These are phyloP conservation scores for Ectemnius lituratus DNA, from an alignment of 2,888 invertebrate species.

Conservation along the genomic window DNA sequence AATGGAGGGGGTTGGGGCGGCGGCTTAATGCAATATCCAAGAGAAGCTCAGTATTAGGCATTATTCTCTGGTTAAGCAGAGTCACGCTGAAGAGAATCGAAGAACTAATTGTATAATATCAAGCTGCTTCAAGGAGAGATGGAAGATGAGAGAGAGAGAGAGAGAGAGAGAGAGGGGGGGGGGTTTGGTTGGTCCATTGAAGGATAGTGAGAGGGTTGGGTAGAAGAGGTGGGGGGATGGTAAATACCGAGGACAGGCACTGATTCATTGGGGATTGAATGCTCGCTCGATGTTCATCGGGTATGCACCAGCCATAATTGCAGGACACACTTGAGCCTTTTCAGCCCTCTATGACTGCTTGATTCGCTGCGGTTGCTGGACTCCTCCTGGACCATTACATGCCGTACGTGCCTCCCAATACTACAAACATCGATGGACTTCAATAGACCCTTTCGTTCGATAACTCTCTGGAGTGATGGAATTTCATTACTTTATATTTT, in stretches of 20 bases:
- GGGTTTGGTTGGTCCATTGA: background rate
- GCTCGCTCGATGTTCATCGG: slow-evolving; percentile 24
- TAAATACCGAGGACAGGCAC: slow-evolving; percentile 48
- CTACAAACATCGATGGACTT: background rate
- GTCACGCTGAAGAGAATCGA: too few relatives aligned
- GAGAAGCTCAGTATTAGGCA: too few relatives aligned
- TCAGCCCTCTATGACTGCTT: slow-evolving; percentile 23
- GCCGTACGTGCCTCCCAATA: background rate
- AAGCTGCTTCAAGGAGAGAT: too few relatives aligned
- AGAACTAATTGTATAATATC: too few relatives aligned
- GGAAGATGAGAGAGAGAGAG: background rate
- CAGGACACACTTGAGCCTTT: slow-evolving; percentile 34
- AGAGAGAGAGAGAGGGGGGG: background rate
- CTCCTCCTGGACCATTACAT: background rate
- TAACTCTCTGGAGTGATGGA: too few relatives aligned
- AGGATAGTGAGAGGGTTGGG: slow-evolving; percentile 3
- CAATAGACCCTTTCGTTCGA: too few relatives aligned
- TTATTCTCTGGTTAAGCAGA: too few relatives aligned
- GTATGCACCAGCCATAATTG: slow-evolving; percentile 42
- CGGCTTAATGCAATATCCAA: too few relatives aligned
- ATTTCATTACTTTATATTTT: too few relatives aligned
- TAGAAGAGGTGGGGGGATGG: slow-evolving; percentile 25
- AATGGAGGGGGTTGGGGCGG: too few relatives aligned
- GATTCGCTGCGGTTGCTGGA: background rate
- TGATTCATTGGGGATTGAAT: slow-evolving; percentile 15